Conservation (phyloP, 1,140 invertebrate genomes). For the Zaprionus ornatus region DNA sequence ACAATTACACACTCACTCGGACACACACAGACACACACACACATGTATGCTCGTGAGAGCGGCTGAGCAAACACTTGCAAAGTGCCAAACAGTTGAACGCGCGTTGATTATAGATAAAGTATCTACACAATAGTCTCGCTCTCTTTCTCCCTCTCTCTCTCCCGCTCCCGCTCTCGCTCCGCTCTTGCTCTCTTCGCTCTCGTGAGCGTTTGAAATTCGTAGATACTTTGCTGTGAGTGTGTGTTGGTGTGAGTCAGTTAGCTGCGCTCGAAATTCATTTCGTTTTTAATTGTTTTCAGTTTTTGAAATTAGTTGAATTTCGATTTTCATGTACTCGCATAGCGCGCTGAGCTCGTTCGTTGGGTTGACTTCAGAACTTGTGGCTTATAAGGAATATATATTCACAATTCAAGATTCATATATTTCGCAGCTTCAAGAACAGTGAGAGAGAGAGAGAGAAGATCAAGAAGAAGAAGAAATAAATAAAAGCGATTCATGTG, state of each 20-base stretch:
- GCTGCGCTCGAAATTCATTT: constrained; percentile 64
- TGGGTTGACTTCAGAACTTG: constrained; percentile 15
- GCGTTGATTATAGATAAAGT: constrained; percentile 69
- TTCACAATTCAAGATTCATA: neutral
- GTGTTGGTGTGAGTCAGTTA: constrained; percentile 27
- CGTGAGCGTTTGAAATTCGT: constrained; percentile 65
- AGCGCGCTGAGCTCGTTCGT: constrained; percentile 45
- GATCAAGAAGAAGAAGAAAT: neutral
- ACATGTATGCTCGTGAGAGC: constrained; percentile 37
- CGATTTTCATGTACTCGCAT: constrained; percentile 72
- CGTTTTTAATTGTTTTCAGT: constrained; percentile 80
- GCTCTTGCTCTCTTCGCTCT: constrained; percentile 2
- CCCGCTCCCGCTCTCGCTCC: constrained; percentile 1
- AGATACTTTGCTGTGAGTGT: constrained; percentile 52
- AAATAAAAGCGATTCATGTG: constrained; percentile 26
- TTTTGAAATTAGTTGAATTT: constrained; percentile 79
- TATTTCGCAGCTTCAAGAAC: neutral
- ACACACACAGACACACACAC: neutral
- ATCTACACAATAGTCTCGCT: constrained; percentile 57
- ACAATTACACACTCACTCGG: neutral
- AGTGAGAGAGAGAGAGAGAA: neutral
- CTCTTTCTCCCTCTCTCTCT: neutral
- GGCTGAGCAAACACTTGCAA: constrained; percentile 78
- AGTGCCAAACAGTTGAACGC: constrained; percentile 46
- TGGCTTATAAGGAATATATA: neutral